Evolutionary conservation across 2,797 vertebrate species (phyloP).

Genomic region (Platalea minor): DNA sequence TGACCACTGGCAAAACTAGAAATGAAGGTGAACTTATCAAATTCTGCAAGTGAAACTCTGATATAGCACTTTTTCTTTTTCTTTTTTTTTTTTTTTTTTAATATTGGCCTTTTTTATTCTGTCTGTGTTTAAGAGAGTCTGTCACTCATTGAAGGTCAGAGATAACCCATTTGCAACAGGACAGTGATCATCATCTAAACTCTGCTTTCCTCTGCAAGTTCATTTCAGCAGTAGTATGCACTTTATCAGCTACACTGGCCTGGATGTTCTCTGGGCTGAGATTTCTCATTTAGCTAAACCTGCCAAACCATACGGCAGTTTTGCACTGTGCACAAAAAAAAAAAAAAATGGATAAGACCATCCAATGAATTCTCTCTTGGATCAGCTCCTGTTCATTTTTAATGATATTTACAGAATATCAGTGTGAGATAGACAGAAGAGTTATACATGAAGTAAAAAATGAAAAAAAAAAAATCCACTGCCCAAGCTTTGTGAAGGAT

Average conservation of each 20-base stretch:
- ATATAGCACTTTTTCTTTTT: background rate
- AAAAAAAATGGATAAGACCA: background rate
- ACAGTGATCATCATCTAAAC: background rate
- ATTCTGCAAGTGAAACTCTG: background rate
- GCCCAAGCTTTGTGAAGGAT: background rate
- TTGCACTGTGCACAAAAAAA: background rate
- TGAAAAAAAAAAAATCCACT: background rate
- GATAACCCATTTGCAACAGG: background rate
- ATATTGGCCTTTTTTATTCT: background rate
- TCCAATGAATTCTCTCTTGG: background rate
- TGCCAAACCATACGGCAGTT: background rate
- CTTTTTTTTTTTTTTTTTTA: background rate
- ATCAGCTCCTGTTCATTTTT: background rate
- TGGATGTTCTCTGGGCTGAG: background rate
- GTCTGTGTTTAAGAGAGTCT: background rate
- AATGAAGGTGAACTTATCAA: background rate
- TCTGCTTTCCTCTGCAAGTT: background rate
- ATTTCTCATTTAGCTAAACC: background rate
- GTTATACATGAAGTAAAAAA: background rate
- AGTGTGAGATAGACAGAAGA: background rate
- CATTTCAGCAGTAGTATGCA: background rate
- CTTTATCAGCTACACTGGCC: background rate
- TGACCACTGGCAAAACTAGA: background rate
- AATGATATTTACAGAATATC: background rate
- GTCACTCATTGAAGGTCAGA: background rate